Conservation (phyloP, 2,797 vertebrate species). For the Cuniculus paca region DNA sequence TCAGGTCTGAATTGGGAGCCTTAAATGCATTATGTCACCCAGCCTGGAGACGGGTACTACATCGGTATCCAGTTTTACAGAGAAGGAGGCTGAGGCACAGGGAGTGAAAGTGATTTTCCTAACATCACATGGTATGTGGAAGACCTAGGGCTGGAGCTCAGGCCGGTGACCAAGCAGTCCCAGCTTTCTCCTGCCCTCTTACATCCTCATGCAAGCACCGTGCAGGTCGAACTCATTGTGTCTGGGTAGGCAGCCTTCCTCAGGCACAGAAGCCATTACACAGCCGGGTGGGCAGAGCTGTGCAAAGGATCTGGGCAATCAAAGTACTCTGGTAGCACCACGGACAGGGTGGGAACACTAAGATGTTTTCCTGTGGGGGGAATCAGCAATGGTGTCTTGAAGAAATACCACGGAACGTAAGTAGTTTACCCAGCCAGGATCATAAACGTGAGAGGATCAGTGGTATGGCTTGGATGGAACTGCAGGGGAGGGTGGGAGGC, state of each 20-base stretch:
- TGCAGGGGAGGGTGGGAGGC: neutral
- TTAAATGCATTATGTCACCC: neutral
- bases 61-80: neutral
- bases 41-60: neutral
- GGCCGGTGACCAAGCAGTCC: neutral
- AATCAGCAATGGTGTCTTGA: neutral
- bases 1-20: neutral
- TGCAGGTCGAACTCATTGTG: too few species aligned
- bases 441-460: neutral
- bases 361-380: neutral
- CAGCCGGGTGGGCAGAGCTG: neutral
- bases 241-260: neutral
- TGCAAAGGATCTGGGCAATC: neutral
- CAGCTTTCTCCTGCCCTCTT: neutral
- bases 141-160: neutral
- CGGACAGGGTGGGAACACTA: neutral
- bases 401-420: neutral
- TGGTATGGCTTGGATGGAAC: neutral
- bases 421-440: neutral
- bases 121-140: neutral
- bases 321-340: neutral
- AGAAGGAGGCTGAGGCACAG: neutral
- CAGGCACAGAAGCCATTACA: neutral
- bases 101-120: neutral
- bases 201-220: neutral